Evolutionary conservation across 2,113 vertebrate genomes (phyloP).

Genomic region (Lates calcarifer): DNA sequence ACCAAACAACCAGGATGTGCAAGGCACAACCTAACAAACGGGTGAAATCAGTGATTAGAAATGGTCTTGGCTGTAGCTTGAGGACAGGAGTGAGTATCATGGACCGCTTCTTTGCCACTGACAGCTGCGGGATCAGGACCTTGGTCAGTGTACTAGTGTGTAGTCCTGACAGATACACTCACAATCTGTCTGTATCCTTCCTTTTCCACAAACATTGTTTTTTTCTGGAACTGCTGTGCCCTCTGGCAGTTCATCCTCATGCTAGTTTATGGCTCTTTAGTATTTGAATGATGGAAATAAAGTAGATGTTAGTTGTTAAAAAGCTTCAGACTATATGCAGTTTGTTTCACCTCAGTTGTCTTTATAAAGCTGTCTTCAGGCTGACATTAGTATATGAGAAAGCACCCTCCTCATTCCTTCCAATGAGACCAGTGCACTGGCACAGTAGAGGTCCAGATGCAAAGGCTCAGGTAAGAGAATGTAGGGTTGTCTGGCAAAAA

Average conservation of each 20-base stretch:
- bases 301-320: too few species aligned
- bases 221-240: too few species aligned
- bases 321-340: too few species aligned
- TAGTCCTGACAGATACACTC: background rate
- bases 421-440: background rate
- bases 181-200: too few species aligned
- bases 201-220: too few species aligned
- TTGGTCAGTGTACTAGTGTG: background rate
- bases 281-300: too few species aligned
- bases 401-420: too few species aligned
- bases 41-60: background rate
- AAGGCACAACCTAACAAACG: background rate
- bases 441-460: background rate
- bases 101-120: background rate
- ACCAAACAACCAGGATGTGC: background rate
- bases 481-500: too few species aligned
- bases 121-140: conserved; percentile 7
- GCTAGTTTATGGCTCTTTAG: too few species aligned
- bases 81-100: background rate
- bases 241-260: too few species aligned
- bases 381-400: background rate
- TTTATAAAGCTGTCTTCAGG: background rate
- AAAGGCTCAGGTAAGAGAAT: too few species aligned
- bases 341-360: background rate
- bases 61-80: background rate